Evolutionary conservation across 2,888 invertebrate species (phyloP), one percentile per base, ranked within the genome.

Genomic region (Volucella bombylans): DNA sequence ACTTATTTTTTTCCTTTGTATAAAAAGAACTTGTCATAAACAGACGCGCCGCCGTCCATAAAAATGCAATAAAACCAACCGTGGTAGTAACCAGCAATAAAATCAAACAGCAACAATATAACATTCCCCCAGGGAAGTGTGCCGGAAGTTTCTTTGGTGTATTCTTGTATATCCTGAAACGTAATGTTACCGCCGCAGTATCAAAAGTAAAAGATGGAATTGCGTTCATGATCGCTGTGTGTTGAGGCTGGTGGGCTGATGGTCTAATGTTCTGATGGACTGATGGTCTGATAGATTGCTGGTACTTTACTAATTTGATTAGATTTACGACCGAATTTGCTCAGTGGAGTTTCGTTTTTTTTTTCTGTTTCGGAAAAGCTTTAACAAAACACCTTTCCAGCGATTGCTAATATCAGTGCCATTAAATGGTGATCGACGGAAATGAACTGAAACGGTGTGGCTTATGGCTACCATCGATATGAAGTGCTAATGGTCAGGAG

Each of bases 41-140:
- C 74, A 74, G 69, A 52, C 43, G 67, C 77, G 54, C 65, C 18
- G 68, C 55, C 65, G 47, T 54, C 74, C 79, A 83, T 83, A 83
- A 80, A 83, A 83, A 80, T 41, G 80, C 54, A 83, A 83, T 83
- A 80, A 83, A 80, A 80, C 57, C 74, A 73, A 67, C 64, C 69
- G 49, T 74, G 64, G 69, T 52, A 69, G 73, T 80, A 83, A 74
- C 83, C 79, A 80, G 65, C 61, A 57, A 52, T 72, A 65, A 73
- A 54, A 41, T 49, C 43, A 31, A 31, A 31, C 59, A 68, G 57
- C 39, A 71, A 71, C 65, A 54, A 65, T 64, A 55, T 65, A n/a
- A 62, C 23, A 41, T 31, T 65, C 61, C 64, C 65, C 31, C 9
- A 52, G 23, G 43, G 39, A 64, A 68, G 23, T 65, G 50, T 69